Evolutionary conservation across 2,797 vertebrate species (phyloP).

Genomic region (Micromesistius poutassou): DNA sequence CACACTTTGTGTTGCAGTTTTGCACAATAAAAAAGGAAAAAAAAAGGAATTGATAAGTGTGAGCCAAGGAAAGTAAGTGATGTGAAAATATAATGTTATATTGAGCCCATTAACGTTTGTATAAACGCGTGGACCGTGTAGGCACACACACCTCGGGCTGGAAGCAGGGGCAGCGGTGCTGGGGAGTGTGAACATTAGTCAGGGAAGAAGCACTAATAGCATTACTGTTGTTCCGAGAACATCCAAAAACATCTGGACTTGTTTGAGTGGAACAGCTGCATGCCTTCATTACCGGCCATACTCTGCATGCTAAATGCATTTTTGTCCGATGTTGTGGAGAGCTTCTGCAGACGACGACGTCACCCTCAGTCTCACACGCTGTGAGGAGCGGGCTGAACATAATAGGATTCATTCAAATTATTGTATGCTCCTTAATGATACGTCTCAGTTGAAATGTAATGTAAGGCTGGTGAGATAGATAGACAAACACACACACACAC

Average conservation of each 20-base stretch:
- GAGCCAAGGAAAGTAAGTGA: neutral
- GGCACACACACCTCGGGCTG: neutral
- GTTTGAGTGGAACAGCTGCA: slow-evolving; percentile 3
- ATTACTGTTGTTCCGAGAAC: neutral
- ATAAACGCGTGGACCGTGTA: neutral
- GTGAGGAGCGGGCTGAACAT: neutral
- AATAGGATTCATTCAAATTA: neutral
- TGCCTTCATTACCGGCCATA: neutral
- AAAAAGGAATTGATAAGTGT: neutral
- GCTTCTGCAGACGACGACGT: neutral
- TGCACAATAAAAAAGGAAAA: neutral
- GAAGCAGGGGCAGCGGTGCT: neutral
- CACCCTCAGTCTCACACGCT: neutral
- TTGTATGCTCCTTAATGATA: neutral
- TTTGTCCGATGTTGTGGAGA: neutral
- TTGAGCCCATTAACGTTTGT: neutral
- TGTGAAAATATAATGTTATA: neutral
- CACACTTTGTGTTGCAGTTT: neutral
- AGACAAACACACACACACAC: neutral
- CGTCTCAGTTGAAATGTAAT: neutral
- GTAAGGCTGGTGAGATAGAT: neutral
- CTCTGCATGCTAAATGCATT: neutral
- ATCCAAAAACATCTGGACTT: neutral
- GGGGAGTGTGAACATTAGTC: neutral
- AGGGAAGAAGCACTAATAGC: neutral